These are phyloP conservation scores for Oryzias javanicus DNA, from an alignment of 2,113 vertebrate species.

Conservation along the genomic window DNA sequence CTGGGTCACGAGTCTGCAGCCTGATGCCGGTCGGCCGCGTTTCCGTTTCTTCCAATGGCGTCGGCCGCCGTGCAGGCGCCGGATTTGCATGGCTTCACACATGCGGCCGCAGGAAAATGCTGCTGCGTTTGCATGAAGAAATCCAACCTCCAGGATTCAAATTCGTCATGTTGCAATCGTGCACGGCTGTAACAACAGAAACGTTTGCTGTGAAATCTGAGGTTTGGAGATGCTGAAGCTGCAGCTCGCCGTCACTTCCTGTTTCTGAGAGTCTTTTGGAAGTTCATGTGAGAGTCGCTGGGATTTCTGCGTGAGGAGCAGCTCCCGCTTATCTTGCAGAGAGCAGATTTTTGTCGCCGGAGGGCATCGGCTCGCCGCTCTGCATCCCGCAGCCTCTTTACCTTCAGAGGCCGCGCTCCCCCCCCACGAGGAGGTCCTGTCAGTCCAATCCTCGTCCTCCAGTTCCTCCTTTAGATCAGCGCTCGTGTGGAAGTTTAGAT, in stretches of 20 bases:
- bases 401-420: conserved; percentile 7
- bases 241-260: conserved; percentile 1
- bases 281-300: conserved; percentile 62
- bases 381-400: conserved; percentile 17
- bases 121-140: conserved; percentile 65
- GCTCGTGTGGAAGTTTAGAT: conserved; percentile 36
- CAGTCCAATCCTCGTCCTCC: conserved; percentile 41
- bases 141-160: conserved; percentile 62
- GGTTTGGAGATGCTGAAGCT: conserved; percentile 7
- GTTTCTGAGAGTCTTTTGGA: conserved; percentile 45
- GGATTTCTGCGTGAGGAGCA: conserved; percentile 34
- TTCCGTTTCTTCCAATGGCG: neutral
- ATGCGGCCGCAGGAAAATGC: conserved; percentile 58
- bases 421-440: conserved; percentile 12
- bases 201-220: conserved; percentile 41
- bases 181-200: conserved; percentile 13
- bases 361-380: conserved; percentile 54
- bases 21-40: too few species aligned
- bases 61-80: neutral
- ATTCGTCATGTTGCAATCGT: conserved; percentile 50
- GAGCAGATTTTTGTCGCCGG: conserved; percentile 46
- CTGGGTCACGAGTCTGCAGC: too few species aligned
- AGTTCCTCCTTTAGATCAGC: conserved; percentile 42
- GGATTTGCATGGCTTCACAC: conserved; percentile 51
- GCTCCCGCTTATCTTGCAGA: conserved; percentile 4